Evolutionary conservation across 2,888 invertebrate genomes (phyloP), one percentile per base, ranked within the genome.

Genomic region (Drosophila cyrtoloma): DNA sequence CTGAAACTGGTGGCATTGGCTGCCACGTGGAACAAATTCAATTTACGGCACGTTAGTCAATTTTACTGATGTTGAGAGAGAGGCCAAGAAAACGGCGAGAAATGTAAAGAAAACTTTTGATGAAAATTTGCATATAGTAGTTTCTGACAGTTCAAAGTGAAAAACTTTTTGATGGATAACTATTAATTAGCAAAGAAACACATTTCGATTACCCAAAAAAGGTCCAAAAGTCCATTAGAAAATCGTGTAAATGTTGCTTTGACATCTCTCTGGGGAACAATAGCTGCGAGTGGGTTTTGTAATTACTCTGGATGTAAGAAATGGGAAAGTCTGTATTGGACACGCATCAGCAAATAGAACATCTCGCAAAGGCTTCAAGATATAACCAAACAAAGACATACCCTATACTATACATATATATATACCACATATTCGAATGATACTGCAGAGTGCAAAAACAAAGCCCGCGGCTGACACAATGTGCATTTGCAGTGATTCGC

Each of bases 121-220:
- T 71, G 56, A 57, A 75, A 75, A 85, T 90, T 85, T 85, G 89
- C 90, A 90, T 90, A 75, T 70, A 19, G 28, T 28, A 85, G 86
- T 88, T 80, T 70, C 56, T 66, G 83, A 56, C 71, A 85, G 83
- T 86, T 86, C 90, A 86, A 86, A 86, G 86, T 67, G 81, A 75
- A 68, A 26, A 80, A 88, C 81, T 80, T 86, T 75, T 51, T 51
- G 61, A 67, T 66, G 62, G 57, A 70, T 52, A 82, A 86, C 86
- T 89, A 86, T 86, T 86, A 86, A 86, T 86, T 90, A 83, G 89
- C 55, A 47, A 68, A 61, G 73, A 65, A 63, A 61, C 78, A 71
- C 58, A 71, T 77, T 72, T 77, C 72, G 64, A 72, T 73, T 58
- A 51, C 64, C 59, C n/a, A 26, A 56, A 47, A 47, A 37, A 57